Conservation (phyloP, 2,797 vertebrate species). For the Picus viridis region DNA sequence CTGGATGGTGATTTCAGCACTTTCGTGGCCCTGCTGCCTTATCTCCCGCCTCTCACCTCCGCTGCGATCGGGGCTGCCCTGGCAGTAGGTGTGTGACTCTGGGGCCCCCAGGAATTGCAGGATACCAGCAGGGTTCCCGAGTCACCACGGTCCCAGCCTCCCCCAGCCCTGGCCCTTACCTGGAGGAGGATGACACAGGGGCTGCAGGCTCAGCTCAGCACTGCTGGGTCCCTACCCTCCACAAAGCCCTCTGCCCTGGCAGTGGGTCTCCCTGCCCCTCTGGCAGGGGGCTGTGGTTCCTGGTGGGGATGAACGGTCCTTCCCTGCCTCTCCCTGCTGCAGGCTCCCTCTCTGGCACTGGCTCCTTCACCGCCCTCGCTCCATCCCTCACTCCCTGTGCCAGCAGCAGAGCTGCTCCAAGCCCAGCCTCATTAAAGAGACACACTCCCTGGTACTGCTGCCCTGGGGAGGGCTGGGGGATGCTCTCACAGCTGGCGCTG, state of each 20-base stretch:
- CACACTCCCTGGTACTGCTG: conserved; percentile 21
- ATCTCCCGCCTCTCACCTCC: not conserved
- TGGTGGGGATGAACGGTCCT: not conserved
- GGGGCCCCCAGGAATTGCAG: not conserved
- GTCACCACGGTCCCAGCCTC: rapidly evolving
- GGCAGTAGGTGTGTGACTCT: rapidly evolving
- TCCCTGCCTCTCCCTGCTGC: conserved; percentile 60
- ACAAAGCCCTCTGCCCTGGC: not conserved
- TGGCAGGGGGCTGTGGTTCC: not conserved
- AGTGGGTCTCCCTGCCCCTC: not conserved
- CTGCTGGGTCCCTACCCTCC: not conserved
- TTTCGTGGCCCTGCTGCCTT: conserved; percentile 8
- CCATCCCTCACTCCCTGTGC: conserved; percentile 64
- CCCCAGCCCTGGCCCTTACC: not conserved
- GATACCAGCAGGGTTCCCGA: not conserved
- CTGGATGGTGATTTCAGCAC: not conserved
- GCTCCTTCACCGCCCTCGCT: conserved; percentile 67
- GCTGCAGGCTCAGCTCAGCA: conserved; percentile 12
- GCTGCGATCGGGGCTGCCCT: not conserved
- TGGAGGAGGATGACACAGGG: conserved; percentile 43
- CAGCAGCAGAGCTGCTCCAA: conserved; percentile 70
- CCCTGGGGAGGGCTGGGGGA: not conserved
- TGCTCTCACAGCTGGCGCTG: not conserved
- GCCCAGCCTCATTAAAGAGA: conserved; percentile 76
- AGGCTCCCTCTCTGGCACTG: conserved; percentile 62